Conservation (phyloP, 2,113 vertebrate genomes). For the Gnathonemus echidnorhynchus region DNA sequence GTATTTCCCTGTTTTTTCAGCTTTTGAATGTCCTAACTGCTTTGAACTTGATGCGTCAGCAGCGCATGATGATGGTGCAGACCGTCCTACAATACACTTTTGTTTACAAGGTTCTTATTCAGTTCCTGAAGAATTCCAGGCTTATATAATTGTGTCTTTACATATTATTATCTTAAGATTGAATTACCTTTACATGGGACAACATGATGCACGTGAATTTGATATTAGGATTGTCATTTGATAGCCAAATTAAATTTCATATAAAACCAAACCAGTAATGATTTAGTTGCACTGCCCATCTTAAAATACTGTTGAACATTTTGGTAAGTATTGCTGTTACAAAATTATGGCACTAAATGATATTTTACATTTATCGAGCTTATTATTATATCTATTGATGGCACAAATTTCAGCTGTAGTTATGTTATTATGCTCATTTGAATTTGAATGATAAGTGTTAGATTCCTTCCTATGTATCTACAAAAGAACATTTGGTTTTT, state of each 20-base stretch:
- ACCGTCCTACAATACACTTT: constrained; percentile 90
- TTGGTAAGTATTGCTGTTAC: background rate
- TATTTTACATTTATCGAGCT: background rate
- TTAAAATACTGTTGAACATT: background rate
- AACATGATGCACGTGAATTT: background rate
- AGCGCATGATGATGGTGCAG: constrained; percentile 97
- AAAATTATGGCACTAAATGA: background rate
- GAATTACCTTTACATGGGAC: background rate
- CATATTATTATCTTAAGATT: background rate
- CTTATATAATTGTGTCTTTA: constrained; percentile 68
- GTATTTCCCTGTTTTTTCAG: constrained; percentile 48
- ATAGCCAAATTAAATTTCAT: background rate
- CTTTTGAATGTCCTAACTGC: constrained; percentile 76
- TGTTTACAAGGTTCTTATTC: constrained; percentile 87
- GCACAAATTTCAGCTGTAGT: background rate
- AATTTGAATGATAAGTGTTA: background rate
- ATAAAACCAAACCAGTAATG: background rate
- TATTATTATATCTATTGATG: background rate
- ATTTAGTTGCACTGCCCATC: background rate
- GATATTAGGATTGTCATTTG: background rate
- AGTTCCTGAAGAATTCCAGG: constrained; percentile 89
- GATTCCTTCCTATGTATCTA: constrained; percentile 22
- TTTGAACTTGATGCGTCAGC: constrained; percentile 73
- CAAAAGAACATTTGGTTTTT: constrained; percentile 34
- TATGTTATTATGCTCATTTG: background rate